Base-by-base conservation (phyloP, 1,140 invertebrate species). In the Eubasilissa regina region DNA sequence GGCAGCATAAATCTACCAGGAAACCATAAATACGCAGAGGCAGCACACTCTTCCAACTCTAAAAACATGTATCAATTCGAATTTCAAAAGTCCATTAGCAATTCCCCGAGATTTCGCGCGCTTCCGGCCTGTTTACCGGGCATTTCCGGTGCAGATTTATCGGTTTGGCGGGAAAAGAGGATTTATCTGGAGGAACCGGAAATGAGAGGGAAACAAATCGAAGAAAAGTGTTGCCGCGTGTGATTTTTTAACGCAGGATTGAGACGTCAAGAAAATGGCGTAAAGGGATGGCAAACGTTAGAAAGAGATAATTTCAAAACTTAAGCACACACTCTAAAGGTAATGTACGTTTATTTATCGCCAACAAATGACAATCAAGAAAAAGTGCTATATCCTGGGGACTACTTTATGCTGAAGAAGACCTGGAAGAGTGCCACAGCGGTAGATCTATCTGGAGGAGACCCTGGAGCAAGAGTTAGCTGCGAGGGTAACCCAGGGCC, bases 11-110 rank as follows among this genome's bases (percentile, higher is more conserved):
- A 77, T 77, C 75, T 43, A 13, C 15, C 43, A 45, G 60, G 35
- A 64, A 64, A 53, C 75, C 35, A 64, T 77, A 77, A 77, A 77
- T 76, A 21, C 47, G 9, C 13, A 70, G 25, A 51, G 66, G 45
- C 45, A 47, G 44, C 43, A 43, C 62, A n/a, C 13, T 44, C 62
- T 66, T 66, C 66, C n/a, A 17, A 51, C 66, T 17, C 66, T 51
- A 6, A 43, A 21, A 17, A 48, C 68, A 77, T 82, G 81, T 82
- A 78, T 82, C 81, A 82, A 82, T 82, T 82, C 75, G 77, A 79
- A 82, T 82, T 82, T 82, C 81, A 77, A 77, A 82, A 82, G 81
- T 82, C 81, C 81, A 82, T 82, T 82, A 82, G 81, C n/a, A 75
- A 79, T 74, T 82, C 75, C 64, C 66, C 64, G 81, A 82, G 73